These are phyloP conservation scores for Rhingia rostrata DNA, from an alignment of 2,888 invertebrate species.

Conservation along the genomic window DNA sequence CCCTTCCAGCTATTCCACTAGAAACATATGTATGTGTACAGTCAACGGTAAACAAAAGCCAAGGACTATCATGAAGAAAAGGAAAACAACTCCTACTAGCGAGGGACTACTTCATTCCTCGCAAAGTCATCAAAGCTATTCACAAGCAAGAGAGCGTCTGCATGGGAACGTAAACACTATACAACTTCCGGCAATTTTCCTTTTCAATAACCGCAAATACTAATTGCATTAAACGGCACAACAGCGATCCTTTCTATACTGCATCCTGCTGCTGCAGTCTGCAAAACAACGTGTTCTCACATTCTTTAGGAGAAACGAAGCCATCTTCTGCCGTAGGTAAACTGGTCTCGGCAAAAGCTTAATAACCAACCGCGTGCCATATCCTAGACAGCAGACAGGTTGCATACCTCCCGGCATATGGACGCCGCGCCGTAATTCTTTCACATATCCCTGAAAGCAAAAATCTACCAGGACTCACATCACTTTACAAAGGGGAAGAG, in stretches of 20 bases:
- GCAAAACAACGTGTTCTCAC: slow-evolving; percentile 45
- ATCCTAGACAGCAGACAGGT: slow-evolving; percentile 34
- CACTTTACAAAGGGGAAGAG: not conserved
- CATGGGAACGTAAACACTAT: slow-evolving; percentile 40
- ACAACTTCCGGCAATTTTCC: slow-evolving; percentile 62
- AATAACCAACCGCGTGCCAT: slow-evolving; percentile 55
- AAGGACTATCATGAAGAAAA: not conserved
- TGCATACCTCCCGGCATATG: slow-evolving; percentile 56
- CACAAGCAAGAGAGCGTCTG: not conserved
- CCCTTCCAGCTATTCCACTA: not conserved
- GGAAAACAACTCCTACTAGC: not conserved
- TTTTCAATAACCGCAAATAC: slow-evolving; percentile 68
- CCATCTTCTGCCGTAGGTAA: slow-evolving; percentile 40
- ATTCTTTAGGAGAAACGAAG: slow-evolving; percentile 44
- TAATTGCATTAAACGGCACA: slow-evolving; percentile 65
- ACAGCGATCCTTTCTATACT: slow-evolving; percentile 22
- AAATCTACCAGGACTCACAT: slow-evolving; percentile 22
- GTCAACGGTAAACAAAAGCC: slow-evolving; percentile 7
- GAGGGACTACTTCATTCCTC: slow-evolving; percentile 20
- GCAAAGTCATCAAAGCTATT: slow-evolving; percentile 42
- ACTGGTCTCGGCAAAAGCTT: slow-evolving; percentile 36
- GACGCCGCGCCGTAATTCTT: slow-evolving; percentile 46
- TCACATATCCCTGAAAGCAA: slow-evolving; percentile 24
- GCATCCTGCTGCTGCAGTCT: not conserved
- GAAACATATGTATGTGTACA: slow-evolving; percentile 7